These are phyloP conservation scores for Synaphobranchus kaupii DNA, from an alignment of 2,797 vertebrate genomes.

Conservation along the genomic window DNA sequence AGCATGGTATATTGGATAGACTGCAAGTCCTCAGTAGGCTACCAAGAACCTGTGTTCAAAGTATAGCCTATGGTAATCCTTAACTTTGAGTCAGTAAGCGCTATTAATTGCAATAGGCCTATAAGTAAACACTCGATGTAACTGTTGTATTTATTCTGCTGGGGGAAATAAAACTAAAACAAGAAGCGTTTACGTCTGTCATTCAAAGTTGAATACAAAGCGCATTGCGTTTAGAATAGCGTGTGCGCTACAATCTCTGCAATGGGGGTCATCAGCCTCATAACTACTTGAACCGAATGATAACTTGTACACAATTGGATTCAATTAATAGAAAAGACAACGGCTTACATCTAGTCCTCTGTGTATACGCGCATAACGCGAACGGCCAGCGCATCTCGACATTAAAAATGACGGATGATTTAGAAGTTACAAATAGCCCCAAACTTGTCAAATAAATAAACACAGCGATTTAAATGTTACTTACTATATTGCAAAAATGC, in stretches of 20 bases:
- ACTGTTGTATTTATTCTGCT: not conserved
- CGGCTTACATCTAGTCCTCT: not conserved
- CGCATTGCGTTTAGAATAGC: not conserved
- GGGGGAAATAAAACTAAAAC: not conserved
- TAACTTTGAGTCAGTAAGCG: not conserved
- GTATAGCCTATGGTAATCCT: not conserved
- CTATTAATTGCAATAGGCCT: not conserved
- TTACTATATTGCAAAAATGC: not conserved
- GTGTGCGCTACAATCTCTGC: not conserved
- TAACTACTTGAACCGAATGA: not conserved
- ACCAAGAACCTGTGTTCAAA: not conserved
- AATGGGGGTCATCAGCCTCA: not conserved
- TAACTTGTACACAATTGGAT: not conserved
- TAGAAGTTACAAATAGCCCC: not conserved
- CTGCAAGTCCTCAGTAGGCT: not conserved
- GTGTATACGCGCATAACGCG: not conserved
- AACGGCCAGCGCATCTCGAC: not conserved
- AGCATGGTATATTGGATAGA: not conserved
- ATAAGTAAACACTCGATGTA: not conserved
- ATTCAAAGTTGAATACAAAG: not conserved
- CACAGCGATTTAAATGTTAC: not conserved
- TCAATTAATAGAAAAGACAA: not conserved
- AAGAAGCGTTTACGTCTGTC: not conserved
- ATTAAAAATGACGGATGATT: not conserved
- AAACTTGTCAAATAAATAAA: not conserved